A percentile compares a stretch with the other conserved stretches of the same genome.
Evolutionary conservation across 2,113 vertebrate genomes (phyloP).

Genomic region (Myrmophylax atrothorax): DNA sequence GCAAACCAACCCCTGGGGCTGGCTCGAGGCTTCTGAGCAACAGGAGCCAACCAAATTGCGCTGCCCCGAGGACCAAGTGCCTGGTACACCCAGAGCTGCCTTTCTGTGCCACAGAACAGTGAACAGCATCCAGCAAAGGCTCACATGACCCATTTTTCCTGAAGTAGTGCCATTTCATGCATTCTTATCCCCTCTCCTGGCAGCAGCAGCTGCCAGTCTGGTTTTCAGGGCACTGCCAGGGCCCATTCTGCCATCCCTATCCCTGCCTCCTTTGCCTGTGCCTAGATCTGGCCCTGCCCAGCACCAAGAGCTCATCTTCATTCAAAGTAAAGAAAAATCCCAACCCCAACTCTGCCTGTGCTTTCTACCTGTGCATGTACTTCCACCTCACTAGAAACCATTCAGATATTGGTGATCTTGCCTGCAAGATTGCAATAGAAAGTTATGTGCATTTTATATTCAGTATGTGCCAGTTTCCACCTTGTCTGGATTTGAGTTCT

Average conservation of each 20-base stretch:
- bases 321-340: background rate
- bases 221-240: background rate
- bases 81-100: background rate
- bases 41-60: background rate
- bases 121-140: background rate
- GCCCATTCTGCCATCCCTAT: background rate
- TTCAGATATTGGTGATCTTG: background rate
- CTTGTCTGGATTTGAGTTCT: background rate
- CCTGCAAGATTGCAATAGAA: background rate
- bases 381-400: background rate
- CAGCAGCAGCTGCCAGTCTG: background rate
- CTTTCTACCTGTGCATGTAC: background rate
- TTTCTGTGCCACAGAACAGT: background rate
- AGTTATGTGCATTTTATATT: background rate
- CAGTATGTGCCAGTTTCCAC: background rate
- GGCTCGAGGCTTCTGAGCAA: background rate
- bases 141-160: background rate
- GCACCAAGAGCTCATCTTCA: background rate
- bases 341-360: background rate
- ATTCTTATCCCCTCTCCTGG: background rate
- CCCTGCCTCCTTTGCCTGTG: background rate
- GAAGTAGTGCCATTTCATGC: background rate
- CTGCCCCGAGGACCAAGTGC: background rate
- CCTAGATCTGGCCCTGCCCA: background rate
- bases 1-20: background rate